These are phyloP conservation scores for Eutolmus rufibarbis DNA, from an alignment of 2,888 invertebrate genomes.

Conservation along the genomic window DNA sequence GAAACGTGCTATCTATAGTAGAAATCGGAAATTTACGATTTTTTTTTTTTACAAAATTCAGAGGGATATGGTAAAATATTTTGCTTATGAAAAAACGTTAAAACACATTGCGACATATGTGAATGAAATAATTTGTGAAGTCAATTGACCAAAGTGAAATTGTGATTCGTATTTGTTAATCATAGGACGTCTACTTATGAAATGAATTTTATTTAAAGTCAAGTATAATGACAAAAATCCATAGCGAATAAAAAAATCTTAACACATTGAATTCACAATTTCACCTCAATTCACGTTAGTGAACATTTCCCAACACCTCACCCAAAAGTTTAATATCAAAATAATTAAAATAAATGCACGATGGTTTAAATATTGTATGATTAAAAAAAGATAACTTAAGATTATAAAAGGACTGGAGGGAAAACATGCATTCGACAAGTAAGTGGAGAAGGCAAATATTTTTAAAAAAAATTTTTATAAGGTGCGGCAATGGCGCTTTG, in stretches of 20 bases:
- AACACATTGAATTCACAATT: not conserved
- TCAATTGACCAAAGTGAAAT: not conserved
- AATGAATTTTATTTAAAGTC: not conserved
- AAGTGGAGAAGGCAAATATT: not conserved
- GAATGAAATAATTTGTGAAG: not conserved
- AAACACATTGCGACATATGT: not conserved
- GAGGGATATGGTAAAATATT: not conserved
- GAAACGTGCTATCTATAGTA: constrained; percentile 14
- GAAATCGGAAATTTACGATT: constrained; percentile 27
- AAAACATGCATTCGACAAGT: not conserved
- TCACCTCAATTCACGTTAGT: not conserved
- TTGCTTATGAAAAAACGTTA: not conserved
- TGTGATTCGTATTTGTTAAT: not conserved
- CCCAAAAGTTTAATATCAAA: not conserved
- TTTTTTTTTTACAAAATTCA: not conserved
- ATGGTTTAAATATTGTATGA: not conserved
- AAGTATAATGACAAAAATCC: not conserved
- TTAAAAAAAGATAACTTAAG: not conserved
- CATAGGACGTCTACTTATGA: not conserved
- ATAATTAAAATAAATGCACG: not conserved
- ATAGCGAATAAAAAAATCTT: not conserved
- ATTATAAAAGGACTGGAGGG: not conserved
- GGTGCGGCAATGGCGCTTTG: not conserved
- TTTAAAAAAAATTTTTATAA: not conserved
- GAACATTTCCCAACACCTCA: not conserved